Conservation (phyloP, 1,140 invertebrate species). For the Drosophila tristis region DNA sequence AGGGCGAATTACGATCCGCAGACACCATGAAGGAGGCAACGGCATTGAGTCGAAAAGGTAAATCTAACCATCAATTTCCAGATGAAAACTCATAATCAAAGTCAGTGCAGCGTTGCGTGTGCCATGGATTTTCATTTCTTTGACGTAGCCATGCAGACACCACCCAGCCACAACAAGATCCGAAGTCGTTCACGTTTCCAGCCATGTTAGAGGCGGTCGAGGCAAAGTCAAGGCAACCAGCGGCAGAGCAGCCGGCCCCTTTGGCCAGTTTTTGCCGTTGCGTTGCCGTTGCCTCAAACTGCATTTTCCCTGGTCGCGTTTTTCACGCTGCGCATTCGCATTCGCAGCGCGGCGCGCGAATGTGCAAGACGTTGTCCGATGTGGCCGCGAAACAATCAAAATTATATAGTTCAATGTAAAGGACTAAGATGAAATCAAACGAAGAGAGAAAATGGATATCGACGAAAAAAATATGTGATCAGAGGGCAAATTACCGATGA, state of each 20-base stretch:
- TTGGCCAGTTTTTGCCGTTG: constrained; percentile 34
- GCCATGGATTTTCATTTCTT: constrained; percentile 47
- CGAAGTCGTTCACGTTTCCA: constrained; percentile 40
- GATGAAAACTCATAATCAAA: constrained; percentile 43
- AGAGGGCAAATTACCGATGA: not conserved
- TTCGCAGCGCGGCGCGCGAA: constrained; percentile 57
- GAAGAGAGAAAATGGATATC: constrained; percentile 44
- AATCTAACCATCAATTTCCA: constrained; percentile 39
- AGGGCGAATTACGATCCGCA: constrained; percentile 29
- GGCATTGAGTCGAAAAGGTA: constrained; percentile 47
- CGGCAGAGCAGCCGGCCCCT: constrained; percentile 31
- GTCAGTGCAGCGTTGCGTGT: constrained; percentile 67
- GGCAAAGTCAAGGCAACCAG: constrained; percentile 70
- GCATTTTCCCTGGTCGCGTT: constrained; percentile 54
- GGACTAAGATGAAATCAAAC: constrained; percentile 36
- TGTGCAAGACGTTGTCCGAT: constrained; percentile 58
- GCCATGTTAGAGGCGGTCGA: constrained; percentile 8
- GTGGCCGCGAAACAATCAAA: constrained; percentile 14
- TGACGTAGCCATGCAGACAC: constrained; percentile 38
- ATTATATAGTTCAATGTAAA: constrained; percentile 20
- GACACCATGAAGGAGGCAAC: constrained; percentile 55
- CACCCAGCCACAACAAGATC: constrained; percentile 19
- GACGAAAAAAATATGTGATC: constrained; percentile 28
- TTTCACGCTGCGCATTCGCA: constrained; percentile 44
- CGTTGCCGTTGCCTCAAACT: constrained; percentile 23